phyloP scores from a whole-genome alignment of 2,113 vertebrate genomes.

The Copsychus sechellarum region DNA sequence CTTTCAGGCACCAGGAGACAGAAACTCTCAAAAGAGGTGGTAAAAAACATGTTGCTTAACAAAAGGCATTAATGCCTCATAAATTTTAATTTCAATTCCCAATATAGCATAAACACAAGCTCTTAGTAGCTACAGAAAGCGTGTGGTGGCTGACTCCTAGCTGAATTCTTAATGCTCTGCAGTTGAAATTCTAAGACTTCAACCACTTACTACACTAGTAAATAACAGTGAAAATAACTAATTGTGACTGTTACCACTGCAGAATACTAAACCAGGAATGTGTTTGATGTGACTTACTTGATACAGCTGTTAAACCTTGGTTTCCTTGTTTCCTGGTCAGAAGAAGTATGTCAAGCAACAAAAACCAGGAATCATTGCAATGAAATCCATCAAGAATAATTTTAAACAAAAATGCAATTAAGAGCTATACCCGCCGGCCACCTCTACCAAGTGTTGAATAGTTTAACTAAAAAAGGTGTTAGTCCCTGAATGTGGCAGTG shows the following conservation, averaged over 20 bases:
- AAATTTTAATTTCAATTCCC: not conserved
- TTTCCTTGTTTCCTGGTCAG: not conserved
- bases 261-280: not conserved
- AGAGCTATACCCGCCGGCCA: not conserved
- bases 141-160: not conserved
- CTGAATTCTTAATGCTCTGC: not conserved
- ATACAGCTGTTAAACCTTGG: not conserved
- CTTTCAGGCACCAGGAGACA: not conserved
- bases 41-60: not conserved
- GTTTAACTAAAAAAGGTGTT: not conserved
- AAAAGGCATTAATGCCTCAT: not conserved
- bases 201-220: not conserved
- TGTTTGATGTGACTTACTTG: not conserved
- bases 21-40: not conserved
- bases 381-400: not conserved
- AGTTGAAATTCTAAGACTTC: not conserved
- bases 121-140: not conserved
- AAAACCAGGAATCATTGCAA: not conserved
- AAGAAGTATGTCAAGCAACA: not conserved
- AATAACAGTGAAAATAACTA: not conserved
- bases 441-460: not conserved
- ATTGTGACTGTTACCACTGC: not conserved
- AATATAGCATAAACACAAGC: not conserved
- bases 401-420: not conserved
- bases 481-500: conserved; percentile 11